A percentile compares a stretch with the other conserved stretches of the same genome.
phyloP scores from a whole-genome alignment of 2,888 invertebrate genomes.

The Trissoscelio sp. region DNA sequence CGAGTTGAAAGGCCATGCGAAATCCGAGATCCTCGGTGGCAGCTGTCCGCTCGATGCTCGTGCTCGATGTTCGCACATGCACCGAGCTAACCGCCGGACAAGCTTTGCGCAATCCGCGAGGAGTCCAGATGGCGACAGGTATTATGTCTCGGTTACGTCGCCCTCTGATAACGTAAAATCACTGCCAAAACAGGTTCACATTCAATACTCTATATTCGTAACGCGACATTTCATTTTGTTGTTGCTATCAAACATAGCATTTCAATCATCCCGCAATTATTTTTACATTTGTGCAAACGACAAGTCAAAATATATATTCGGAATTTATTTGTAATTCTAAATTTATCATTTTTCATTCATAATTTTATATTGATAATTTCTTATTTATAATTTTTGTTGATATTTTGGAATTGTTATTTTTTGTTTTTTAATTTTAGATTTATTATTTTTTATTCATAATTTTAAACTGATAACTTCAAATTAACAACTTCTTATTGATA shows the following conservation, averaged over 20 bases:
- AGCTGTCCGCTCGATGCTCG: slow-evolving; percentile 68
- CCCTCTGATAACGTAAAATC: slow-evolving; percentile 26
- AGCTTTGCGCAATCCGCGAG: slow-evolving; percentile 62
- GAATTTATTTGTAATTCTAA: no score
- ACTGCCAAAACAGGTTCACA: slow-evolving; percentile 25
- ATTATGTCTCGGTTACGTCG: slow-evolving; percentile 51
- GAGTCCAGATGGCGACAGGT: slow-evolving; percentile 48
- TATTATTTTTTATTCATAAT: no score
- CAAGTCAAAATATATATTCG: no score
- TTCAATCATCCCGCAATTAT: slow-evolving; percentile 7
- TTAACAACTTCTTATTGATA: no score
- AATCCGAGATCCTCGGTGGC: slow-evolving; percentile 76
- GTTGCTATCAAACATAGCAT: neutral
- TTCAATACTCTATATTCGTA: slow-evolving; percentile 2
- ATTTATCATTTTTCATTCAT: no score
- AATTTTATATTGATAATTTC: no score
- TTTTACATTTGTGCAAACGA: no score
- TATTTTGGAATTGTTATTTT: no score
- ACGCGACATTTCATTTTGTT: neutral
- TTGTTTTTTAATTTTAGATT: no score
- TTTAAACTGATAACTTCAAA: no score
- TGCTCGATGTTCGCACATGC: slow-evolving; percentile 50
- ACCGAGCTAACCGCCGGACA: slow-evolving; percentile 47
- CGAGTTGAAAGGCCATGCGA: slow-evolving; percentile 80
- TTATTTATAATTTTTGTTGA: no score